Base-by-base conservation (phyloP, 2,888 invertebrate genomes). In the Ornithoptera priamus region DNA sequence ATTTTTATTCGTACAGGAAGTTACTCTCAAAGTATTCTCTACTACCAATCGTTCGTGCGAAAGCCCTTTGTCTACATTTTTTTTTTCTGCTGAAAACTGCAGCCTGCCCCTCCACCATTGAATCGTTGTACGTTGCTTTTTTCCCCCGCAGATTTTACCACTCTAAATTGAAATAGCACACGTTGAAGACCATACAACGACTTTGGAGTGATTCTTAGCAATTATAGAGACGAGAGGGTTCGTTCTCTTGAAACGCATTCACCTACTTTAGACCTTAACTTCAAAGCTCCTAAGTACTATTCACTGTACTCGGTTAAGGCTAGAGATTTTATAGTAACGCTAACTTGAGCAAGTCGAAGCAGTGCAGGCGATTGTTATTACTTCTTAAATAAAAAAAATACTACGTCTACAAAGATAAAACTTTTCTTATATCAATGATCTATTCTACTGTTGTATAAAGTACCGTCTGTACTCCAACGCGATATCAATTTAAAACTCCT, bases 151-250 rank as follows among this genome's bases (percentile, higher is more conserved):
- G 63, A 63, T 68, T 67, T 62, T 57, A 30, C 50, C 46, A 50
- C 68, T 68, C 62, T 17, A 62, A 68, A 59, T 59, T 59, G 50
- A 68, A 68, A 68, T 63, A 63, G 58, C 63, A 68, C 62, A 63
- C 62, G 68, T 50, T 50, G 68, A 63, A 63, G 68, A 50, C 42
- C 61, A 56, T 62, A 39, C 22, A 62, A 39, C 39, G 36, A n/a
- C 46, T 30, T 63, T 63, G 24, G 68, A 68, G 63, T 68, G 63
- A 63, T 68, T 63, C 68, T 68, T 68, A 59, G 22, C 68, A 68
- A 68, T 68, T 68, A 63, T 30, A 22, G 58, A 58, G 62, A 36
- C 17, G 46, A 53, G 65, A 17, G 39, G 36, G 36, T 59, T 57
- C 8, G 57, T 57, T 58, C 50, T 57, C n/a, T 6, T n/a, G 22